Percentiles rank a stretch among this genome's conserved stretches.
Conservation (phyloP, 2,888 invertebrate genomes). For the Agrotis ipsilon region DNA sequence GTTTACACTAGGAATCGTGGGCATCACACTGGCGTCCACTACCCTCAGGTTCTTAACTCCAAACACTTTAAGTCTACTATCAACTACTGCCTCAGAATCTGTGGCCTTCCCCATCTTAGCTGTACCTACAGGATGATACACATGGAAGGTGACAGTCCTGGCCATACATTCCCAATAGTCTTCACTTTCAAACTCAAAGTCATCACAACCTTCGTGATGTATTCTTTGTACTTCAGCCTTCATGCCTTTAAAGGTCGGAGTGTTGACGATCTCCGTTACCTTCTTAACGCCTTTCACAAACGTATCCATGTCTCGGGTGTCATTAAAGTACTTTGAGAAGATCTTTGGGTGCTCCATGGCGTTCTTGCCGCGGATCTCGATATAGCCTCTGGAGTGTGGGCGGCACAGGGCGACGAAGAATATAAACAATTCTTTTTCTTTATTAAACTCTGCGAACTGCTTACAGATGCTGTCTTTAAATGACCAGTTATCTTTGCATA, state of each 20-base stretch:
- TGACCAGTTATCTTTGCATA: slow-evolving; percentile 78
- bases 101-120: slow-evolving; percentile 82
- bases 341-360: slow-evolving; percentile 82
- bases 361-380: slow-evolving; percentile 76
- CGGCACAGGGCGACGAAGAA: slow-evolving; percentile 83
- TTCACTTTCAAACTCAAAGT: slow-evolving; percentile 76
- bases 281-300: slow-evolving; percentile 80
- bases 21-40: slow-evolving; percentile 87
- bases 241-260: slow-evolving; percentile 76
- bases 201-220: slow-evolving; percentile 79
- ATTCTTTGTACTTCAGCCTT: slow-evolving; percentile 82
- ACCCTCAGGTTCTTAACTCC: slow-evolving; percentile 80
- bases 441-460: slow-evolving; percentile 80
- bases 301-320: slow-evolving; percentile 79
- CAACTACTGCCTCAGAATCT: slow-evolving; percentile 80
- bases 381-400: slow-evolving; percentile 82
- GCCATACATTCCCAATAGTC: slow-evolving; percentile 88
- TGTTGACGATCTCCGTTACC: slow-evolving; percentile 79
- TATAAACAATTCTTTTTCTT: slow-evolving; percentile 81
- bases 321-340: slow-evolving; percentile 83
- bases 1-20: slow-evolving; percentile 85
- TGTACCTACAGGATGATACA: slow-evolving; percentile 87
- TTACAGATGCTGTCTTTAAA: slow-evolving; percentile 81
- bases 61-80: slow-evolving; percentile 76
- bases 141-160: slow-evolving; percentile 83